Evolutionary conservation across 2,113 vertebrate species (phyloP).

Genomic region (Fregata magnificens): DNA sequence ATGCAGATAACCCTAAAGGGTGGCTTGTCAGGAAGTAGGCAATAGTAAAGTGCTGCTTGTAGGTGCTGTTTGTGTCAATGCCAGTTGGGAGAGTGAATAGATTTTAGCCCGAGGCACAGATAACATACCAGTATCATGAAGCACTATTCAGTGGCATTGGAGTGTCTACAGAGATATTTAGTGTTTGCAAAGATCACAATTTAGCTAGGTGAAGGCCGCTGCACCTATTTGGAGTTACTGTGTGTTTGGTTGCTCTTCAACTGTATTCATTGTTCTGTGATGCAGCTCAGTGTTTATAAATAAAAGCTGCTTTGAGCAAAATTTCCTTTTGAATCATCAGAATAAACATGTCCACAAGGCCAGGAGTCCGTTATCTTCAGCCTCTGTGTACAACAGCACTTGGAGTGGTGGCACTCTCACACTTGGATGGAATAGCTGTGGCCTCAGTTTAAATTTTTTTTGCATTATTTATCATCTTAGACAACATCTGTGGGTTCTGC

Average conservation of each 20-base stretch:
- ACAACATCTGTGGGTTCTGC: background rate
- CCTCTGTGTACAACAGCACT: background rate
- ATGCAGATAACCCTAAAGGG: background rate
- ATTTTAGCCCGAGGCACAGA: background rate
- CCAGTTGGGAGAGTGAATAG: background rate
- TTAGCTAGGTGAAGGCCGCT: background rate
- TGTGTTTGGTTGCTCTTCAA: background rate
- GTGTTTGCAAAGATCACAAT: background rate
- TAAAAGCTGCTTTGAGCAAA: background rate
- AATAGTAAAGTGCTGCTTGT: background rate
- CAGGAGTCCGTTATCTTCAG: background rate
- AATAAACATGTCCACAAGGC: background rate
- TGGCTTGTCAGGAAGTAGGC: background rate
- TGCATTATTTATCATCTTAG: background rate
- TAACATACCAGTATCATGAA: background rate
- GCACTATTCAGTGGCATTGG: background rate
- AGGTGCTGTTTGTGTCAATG: background rate
- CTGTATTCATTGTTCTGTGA: background rate
- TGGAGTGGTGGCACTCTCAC: background rate
- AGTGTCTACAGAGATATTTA: background rate
- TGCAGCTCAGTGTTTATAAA: background rate
- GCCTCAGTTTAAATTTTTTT: background rate
- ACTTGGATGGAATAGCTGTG: background rate
- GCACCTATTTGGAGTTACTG: background rate
- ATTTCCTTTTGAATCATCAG: background rate